These are phyloP conservation scores for Psilanteris sp. DNA, from an alignment of 1,140 invertebrate genomes.

Conservation along the genomic window DNA sequence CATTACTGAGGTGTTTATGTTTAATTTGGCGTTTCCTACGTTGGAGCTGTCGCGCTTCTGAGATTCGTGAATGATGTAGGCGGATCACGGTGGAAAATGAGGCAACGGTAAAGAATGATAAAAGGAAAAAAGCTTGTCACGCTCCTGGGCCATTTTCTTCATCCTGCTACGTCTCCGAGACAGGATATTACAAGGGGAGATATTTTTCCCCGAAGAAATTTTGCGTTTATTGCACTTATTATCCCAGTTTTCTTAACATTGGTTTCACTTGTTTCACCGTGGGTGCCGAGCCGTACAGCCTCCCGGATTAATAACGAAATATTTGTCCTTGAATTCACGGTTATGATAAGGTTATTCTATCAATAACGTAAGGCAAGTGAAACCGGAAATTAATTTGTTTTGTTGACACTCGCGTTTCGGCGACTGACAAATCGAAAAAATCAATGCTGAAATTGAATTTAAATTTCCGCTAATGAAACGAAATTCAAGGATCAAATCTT, in stretches of 20 bases:
- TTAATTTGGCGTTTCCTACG: slow-evolving; percentile 70
- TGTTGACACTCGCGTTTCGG: not conserved
- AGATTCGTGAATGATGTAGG: slow-evolving; percentile 17
- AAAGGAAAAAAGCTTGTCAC: slow-evolving; percentile 39
- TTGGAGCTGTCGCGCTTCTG: slow-evolving; percentile 42
- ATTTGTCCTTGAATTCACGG: not conserved
- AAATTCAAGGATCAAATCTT: too few species aligned
- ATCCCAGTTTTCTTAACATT: slow-evolving; percentile 54
- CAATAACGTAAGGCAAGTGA: too few species aligned
- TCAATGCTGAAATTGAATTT: too few species aligned
- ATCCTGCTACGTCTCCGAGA: too few species aligned
- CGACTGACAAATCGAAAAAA: not conserved
- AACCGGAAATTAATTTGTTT: slow-evolving; percentile 19
- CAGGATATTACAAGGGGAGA: slow-evolving; percentile 55
- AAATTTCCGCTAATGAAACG: slow-evolving; percentile 4
- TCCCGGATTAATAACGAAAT: slow-evolving; percentile 39
- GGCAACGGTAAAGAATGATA: slow-evolving; percentile 36
- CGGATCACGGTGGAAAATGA: too few species aligned
- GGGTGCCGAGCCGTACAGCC: slow-evolving; percentile 3
- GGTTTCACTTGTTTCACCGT: slow-evolving; percentile 45
- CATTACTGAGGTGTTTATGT: slow-evolving; percentile 20
- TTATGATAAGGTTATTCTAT: too few species aligned
- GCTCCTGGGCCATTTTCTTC: slow-evolving; percentile 42
- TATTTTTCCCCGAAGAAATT: slow-evolving; percentile 49
- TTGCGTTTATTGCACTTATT: slow-evolving; percentile 65